A percentile compares a stretch with the other conserved stretches of the same genome.
Conservation (phyloP, 1,140 invertebrate genomes). For the Lasioglossum albipes region DNA sequence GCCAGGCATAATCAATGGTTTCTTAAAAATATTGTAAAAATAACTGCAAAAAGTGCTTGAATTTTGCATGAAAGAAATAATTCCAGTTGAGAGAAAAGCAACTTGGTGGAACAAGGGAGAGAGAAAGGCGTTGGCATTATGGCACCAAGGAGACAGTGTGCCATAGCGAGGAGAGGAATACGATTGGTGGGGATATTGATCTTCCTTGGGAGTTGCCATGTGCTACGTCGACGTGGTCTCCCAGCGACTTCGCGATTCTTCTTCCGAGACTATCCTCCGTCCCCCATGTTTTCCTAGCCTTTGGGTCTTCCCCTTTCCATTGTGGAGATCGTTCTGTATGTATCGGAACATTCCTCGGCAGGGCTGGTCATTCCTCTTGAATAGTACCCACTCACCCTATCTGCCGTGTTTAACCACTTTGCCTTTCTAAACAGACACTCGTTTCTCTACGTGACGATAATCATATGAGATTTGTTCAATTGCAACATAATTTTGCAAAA, state of each 20-base stretch:
- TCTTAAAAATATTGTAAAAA: no score
- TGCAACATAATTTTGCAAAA: neutral
- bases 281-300: constrained; percentile 31
- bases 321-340: neutral
- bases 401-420: neutral
- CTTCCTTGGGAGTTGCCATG: constrained; percentile 65
- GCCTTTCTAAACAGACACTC: neutral
- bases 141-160: constrained; percentile 46
- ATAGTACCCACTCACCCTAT: neutral
- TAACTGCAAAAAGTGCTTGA: no score
- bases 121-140: constrained; percentile 29
- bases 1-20: no score
- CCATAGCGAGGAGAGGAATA: constrained; percentile 62
- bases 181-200: constrained; percentile 71
- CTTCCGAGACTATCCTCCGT: constrained; percentile 36
- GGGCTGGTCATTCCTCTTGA: neutral
- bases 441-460: neutral
- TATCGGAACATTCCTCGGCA: neutral
- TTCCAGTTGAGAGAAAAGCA: neutral
- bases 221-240: constrained; percentile 58
- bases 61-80: neutral
- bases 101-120: neutral
- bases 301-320: neutral
- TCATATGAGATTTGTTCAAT: neutral
- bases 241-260: constrained; percentile 62